Conservation (phyloP, 2,888 invertebrate genomes). For the Troides helena region DNA sequence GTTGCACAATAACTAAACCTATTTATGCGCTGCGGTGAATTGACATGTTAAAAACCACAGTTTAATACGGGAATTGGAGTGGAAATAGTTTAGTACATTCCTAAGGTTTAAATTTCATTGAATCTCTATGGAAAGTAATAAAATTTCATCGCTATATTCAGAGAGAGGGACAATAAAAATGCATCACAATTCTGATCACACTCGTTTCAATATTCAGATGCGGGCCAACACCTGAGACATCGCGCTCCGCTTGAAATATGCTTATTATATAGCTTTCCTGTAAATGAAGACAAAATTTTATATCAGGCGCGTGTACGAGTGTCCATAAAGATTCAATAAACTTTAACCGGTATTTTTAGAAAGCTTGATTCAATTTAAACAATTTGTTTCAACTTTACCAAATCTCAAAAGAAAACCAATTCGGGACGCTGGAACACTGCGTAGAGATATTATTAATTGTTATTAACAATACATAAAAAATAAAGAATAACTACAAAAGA, state of each 20-base stretch:
- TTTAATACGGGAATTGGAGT: slow-evolving; percentile 13
- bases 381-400: background rate
- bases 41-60: too few species aligned
- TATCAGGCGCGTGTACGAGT: slow-evolving; percentile 34
- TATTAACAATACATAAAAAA: too few species aligned
- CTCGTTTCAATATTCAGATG: slow-evolving; percentile 72
- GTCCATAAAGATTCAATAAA: slow-evolving; percentile 35
- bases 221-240: slow-evolving; percentile 70
- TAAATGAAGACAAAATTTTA: slow-evolving; percentile 59
- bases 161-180: slow-evolving; percentile 73
- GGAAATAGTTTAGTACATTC: slow-evolving; percentile 42
- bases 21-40: too few species aligned
- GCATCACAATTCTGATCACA: slow-evolving; percentile 78
- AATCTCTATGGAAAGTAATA: slow-evolving; percentile 50
- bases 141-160: slow-evolving; percentile 68
- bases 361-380: background rate
- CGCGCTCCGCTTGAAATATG: slow-evolving; percentile 62
- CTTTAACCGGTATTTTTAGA: background rate
- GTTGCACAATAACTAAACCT: too few species aligned
- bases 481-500: too few species aligned
- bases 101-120: slow-evolving; percentile 50
- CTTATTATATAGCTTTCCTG: slow-evolving; percentile 67
- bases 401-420: too few species aligned
- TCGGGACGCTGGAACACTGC: too few species aligned
- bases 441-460: too few species aligned